Evolutionary conservation across 2,113 vertebrate genomes (phyloP), one percentile per base, ranked within the genome.

Genomic region (Corythoichthys intestinalis): DNA sequence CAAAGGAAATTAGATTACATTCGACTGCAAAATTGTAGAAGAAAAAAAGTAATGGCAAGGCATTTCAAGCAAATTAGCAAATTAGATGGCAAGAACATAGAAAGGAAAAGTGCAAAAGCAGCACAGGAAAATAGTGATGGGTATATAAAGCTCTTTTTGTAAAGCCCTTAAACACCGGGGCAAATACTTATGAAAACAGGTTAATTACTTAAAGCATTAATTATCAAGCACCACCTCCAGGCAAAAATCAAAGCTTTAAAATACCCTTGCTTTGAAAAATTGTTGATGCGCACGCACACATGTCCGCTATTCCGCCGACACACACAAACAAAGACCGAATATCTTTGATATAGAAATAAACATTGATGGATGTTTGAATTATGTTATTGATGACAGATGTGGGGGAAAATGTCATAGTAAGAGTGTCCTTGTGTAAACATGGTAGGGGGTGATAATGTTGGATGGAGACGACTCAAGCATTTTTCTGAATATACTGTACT

Each of bases 81-180:
- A 71, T 46, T 46, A 74, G 34, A 47, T 7, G 17, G n/a, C 44
- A 9, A 15, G 8, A 46, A 41, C 14, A 69, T 60, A 59, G n/a
- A 49, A 10, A 35, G 9, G 46, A 12, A 68, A 44, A 53, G 66
- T 67, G 74, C 72, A 74, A 58, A 81, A 84, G 79, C 80, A 71
- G 39, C 71, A 73, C 74, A 87, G 82, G 86, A 82, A 75, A 82
- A 80, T 79, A 83, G 82, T 84, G 81, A 75, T 81, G 81, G 79
- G 46, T 11, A 10, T 10, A 47, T 10, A 11, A 47, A 47, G 6
- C 46, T 28, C 41, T 44, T 44, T 41, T 44, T 44, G 6, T 8
- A 7, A 8, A 44, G 41, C 41, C 6, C 14, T 50, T 13, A 15
- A 50, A 12, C 48, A 50, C 48, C 14, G 4, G 14, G 48, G 48